Evolutionary conservation across 2,888 invertebrate species (phyloP).

Genomic region (Leistus spinibarbis): DNA sequence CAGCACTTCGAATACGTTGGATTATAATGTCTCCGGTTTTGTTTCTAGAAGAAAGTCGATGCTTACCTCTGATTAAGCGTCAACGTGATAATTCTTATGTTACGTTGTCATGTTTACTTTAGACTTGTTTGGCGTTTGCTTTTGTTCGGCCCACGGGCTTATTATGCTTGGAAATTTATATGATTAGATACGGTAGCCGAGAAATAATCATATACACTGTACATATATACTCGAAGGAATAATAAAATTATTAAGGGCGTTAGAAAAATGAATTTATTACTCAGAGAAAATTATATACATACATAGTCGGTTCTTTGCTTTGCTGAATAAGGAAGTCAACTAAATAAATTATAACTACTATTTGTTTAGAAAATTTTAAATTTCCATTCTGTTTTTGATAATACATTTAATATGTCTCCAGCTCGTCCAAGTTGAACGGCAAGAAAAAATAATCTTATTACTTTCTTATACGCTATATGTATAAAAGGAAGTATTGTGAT

Average conservation of each 20-base stretch:
- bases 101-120: constrained; percentile 20
- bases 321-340: background rate
- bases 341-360: background rate
- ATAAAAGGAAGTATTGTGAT: too few species aligned
- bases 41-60: constrained; percentile 15
- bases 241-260: constrained; percentile 34
- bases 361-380: background rate
- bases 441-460: too few species aligned
- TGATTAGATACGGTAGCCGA: constrained; percentile 29
- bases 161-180: constrained; percentile 32
- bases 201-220: constrained; percentile 29
- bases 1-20: constrained; percentile 13
- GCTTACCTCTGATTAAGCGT: constrained; percentile 20
- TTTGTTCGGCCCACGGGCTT: constrained; percentile 33
- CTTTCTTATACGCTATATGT: too few species aligned
- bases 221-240: constrained; percentile 17
- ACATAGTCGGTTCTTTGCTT: background rate
- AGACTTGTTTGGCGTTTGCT: constrained; percentile 10
- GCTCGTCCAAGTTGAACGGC: too few species aligned
- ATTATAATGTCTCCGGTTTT: constrained; percentile 20
- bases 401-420: too few species aligned
- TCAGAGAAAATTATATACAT: background rate
- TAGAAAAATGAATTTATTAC: constrained; percentile 30
- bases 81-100: constrained; percentile 22
- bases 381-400: too few species aligned